Evolutionary conservation across 1,140 invertebrate genomes (phyloP).

Genomic region (Halictus rubicundus): DNA sequence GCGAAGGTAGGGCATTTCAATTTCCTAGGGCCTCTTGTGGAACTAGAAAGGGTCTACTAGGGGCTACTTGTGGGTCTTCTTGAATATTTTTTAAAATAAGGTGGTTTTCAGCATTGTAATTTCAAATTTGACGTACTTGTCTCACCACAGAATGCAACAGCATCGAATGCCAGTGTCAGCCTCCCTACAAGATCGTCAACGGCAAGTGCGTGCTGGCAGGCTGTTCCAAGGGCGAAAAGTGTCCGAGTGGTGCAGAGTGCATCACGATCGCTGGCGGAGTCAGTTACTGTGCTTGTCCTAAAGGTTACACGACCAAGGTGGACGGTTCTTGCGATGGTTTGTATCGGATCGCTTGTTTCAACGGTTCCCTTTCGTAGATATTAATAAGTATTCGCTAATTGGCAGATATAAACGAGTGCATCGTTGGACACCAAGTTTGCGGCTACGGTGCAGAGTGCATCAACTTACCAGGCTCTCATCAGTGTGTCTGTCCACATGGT

Average conservation of each 20-base stretch:
- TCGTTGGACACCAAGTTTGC: slow-evolving; percentile 87
- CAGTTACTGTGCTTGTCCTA: slow-evolving; percentile 93
- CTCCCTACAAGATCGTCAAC: slow-evolving; percentile 91
- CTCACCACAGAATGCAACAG: slow-evolving; percentile 86
- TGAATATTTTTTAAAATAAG: too few species aligned
- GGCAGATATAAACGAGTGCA: slow-evolving; percentile 90
- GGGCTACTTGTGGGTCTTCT: too few species aligned
- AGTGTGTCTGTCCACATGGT: slow-evolving; percentile 90
- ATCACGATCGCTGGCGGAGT: slow-evolving; percentile 93
- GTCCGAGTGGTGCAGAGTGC: slow-evolving; percentile 91
- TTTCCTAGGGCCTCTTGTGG: too few species aligned
- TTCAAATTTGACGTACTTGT: background rate
- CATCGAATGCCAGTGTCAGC: slow-evolving; percentile 91
- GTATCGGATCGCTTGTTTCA: slow-evolving; percentile 13
- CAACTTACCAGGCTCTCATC: slow-evolving; percentile 89
- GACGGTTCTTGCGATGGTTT: slow-evolving; percentile 88
- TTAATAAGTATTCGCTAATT: background rate
- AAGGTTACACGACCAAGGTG: slow-evolving; percentile 86
- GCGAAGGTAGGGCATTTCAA: slow-evolving; percentile 82
- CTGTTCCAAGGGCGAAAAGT: slow-evolving; percentile 88
- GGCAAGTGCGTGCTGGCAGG: slow-evolving; percentile 91
- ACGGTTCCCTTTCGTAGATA: background rate
- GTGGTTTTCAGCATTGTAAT: too few species aligned
- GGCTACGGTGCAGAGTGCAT: slow-evolving; percentile 93
- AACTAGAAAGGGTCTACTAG: too few species aligned